These are phyloP conservation scores for Sisor rabdophorus DNA, from an alignment of 2,113 vertebrate genomes.

Conservation along the genomic window DNA sequence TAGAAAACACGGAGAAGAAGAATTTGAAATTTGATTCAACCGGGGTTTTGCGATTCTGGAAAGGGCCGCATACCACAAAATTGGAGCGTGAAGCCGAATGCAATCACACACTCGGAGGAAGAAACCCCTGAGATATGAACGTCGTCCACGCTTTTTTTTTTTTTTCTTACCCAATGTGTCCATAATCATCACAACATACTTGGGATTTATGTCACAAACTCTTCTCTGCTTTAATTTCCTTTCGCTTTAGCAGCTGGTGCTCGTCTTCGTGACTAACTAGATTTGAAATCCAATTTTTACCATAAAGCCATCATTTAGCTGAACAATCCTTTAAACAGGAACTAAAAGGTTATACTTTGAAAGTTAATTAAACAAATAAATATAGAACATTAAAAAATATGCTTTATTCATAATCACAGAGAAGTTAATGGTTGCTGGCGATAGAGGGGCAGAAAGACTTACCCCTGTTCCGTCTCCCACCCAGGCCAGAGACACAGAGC, in stretches of 20 bases:
- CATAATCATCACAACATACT: background rate
- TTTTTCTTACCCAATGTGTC: background rate
- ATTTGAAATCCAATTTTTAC: background rate
- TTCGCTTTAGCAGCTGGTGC: background rate
- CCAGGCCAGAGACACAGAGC: slow-evolving; percentile 87
- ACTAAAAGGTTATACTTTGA: background rate
- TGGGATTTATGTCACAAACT: background rate
- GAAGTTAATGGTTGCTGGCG: no score
- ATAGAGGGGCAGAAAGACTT: slow-evolving; percentile 58
- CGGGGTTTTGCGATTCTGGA: slow-evolving; percentile 16
- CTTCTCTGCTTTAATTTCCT: background rate
- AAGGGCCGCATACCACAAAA: slow-evolving; percentile 36
- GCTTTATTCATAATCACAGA: background rate
- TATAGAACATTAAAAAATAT: no score
- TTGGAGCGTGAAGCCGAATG: slow-evolving; percentile 7
- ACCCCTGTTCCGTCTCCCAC: slow-evolving; percentile 88
- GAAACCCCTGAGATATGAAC: no score
- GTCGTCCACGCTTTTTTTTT: background rate
- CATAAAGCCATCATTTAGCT: background rate
- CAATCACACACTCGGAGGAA: background rate
- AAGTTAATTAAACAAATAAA: no score
- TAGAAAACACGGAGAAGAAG: background rate
- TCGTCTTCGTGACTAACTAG: background rate
- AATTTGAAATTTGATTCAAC: slow-evolving; percentile 25
- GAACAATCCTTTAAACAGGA: background rate